These are phyloP conservation scores for Galemys pyrenaicus DNA, from an alignment of 2,113 vertebrate species.

Conservation along the genomic window DNA sequence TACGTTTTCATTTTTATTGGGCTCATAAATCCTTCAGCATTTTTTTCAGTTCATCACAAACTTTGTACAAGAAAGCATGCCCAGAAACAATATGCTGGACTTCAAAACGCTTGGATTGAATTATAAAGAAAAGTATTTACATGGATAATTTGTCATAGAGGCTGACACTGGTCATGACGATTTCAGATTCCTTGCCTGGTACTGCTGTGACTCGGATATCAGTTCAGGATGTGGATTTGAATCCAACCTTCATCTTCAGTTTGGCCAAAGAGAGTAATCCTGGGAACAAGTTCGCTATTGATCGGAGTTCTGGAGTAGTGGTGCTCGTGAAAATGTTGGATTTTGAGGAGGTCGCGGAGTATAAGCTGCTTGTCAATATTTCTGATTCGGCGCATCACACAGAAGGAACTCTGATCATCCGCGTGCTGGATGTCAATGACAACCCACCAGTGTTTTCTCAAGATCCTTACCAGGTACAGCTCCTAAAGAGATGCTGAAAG, in stretches of 20 bases:
- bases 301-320: slow-evolving; percentile 88
- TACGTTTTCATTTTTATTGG: slow-evolving; percentile 67
- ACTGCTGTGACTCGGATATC: slow-evolving; percentile 88
- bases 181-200: slow-evolving; percentile 90
- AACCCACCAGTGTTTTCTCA: slow-evolving; percentile 92
- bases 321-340: slow-evolving; percentile 88
- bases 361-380: slow-evolving; percentile 85
- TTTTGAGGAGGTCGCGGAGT: slow-evolving; percentile 88
- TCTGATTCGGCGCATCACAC: slow-evolving; percentile 91
- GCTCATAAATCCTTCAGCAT: slow-evolving; percentile 61
- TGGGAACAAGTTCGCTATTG: slow-evolving; percentile 88
- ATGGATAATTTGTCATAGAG: slow-evolving; percentile 58
- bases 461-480: slow-evolving; percentile 90
- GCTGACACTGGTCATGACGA: slow-evolving; percentile 68
- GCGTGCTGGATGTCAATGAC: slow-evolving; percentile 93
- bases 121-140: slow-evolving; percentile 37
- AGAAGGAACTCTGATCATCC: slow-evolving; percentile 86
- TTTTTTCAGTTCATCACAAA: slow-evolving; percentile 63
- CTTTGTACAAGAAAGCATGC: slow-evolving; percentile 48
- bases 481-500: neutral
- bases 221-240: slow-evolving; percentile 91
- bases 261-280: slow-evolving; percentile 84
- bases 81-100: slow-evolving; percentile 60
- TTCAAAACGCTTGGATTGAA: slow-evolving; percentile 48
- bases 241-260: slow-evolving; percentile 89